A percentile compares a stretch with the other conserved stretches of the same genome.
Conservation (phyloP, 2,797 vertebrate genomes). For the Helarctos malayanus region DNA sequence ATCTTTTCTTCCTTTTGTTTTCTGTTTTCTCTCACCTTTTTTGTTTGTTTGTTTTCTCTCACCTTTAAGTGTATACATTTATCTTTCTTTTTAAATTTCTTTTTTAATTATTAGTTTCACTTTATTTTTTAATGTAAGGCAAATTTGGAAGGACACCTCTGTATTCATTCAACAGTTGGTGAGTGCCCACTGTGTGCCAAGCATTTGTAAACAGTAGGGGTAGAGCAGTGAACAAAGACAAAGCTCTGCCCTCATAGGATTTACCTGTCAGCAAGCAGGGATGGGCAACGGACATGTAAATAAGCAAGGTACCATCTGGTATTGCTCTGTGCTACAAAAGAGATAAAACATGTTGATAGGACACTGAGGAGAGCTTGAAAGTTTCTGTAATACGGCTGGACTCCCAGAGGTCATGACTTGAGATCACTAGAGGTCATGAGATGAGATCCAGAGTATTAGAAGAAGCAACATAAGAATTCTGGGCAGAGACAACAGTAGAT, state of each 20-base stretch:
- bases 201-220: background rate
- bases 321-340: background rate
- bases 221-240: too few relatives aligned
- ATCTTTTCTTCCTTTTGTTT: background rate
- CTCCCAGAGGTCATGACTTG: background rate
- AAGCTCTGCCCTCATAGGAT: too few relatives aligned
- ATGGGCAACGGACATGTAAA: rapidly evolving
- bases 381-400: background rate
- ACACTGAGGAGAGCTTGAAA: background rate
- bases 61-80: background rate
- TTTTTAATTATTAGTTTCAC: background rate
- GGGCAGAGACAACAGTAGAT: background rate
- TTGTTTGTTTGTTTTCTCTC: background rate
- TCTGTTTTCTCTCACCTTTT: background rate
- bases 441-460: background rate
- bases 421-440: background rate
- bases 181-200: background rate
- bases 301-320: background rate
- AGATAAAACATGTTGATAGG: background rate
- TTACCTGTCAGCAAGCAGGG: background rate
- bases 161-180: background rate
- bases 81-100: background rate
- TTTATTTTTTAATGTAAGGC: background rate
- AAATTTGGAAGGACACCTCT: background rate
- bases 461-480: background rate